Percentiles rank a stretch among this genome's conserved stretches.
Evolutionary conservation across 2,113 vertebrate genomes (phyloP).

Genomic region (Chloebia gouldiae): DNA sequence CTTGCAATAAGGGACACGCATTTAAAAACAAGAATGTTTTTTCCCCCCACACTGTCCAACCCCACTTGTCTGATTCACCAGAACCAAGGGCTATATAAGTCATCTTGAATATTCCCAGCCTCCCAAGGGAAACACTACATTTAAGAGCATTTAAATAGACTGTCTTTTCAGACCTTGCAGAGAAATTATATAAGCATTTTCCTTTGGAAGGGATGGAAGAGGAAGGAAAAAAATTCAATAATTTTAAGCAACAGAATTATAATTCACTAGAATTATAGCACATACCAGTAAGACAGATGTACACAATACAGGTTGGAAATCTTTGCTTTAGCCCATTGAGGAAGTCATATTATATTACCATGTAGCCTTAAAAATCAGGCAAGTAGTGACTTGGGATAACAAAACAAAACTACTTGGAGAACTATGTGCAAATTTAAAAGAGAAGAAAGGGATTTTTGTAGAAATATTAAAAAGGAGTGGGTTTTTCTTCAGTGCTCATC

Average conservation of each 20-base stretch:
- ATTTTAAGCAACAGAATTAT: background rate
- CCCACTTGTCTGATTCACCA: background rate
- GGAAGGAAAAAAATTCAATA: background rate
- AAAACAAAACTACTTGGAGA: background rate
- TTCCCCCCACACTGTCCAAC: rapidly evolving
- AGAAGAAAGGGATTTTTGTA: background rate
- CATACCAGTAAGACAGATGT: background rate
- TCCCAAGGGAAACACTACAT: background rate
- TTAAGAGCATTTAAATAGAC: background rate
- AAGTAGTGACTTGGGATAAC: background rate
- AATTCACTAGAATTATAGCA: background rate
- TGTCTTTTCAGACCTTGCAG: background rate
- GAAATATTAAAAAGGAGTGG: background rate
- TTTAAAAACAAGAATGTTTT: rapidly evolving
- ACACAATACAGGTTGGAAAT: background rate
- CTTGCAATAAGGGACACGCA: background rate
- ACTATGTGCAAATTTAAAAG: background rate
- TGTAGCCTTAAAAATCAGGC: background rate
- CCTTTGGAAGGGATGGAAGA: background rate
- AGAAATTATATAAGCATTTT: background rate
- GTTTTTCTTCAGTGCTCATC: background rate
- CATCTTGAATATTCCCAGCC: background rate
- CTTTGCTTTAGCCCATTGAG: background rate
- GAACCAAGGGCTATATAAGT: background rate
- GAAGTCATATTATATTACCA: background rate